Evolutionary conservation across 1,140 invertebrate species (phyloP).

Genomic region (Drosophila navojoa): DNA sequence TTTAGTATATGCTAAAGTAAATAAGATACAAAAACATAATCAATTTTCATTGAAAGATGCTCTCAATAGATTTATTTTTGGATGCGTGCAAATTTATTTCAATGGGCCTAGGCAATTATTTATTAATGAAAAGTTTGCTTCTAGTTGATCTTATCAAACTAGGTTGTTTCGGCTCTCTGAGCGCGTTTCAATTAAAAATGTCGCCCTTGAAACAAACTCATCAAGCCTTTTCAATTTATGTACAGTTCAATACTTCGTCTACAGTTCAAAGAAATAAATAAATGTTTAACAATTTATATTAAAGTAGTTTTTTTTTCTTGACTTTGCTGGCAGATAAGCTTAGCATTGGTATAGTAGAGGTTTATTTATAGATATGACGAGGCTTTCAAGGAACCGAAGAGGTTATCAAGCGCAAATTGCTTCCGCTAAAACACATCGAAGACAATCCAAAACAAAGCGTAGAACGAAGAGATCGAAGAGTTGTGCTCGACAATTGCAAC

Average conservation of each 20-base stretch:
- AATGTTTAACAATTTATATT: conserved; percentile 28
- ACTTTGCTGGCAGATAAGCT: conserved; percentile 47
- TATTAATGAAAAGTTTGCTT: conserved; percentile 44
- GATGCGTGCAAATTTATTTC: conserved; percentile 71
- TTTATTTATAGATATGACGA: conserved; percentile 75
- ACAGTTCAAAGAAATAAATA: conserved; percentile 35
- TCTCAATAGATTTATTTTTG: conserved; percentile 67
- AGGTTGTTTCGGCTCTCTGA: conserved; percentile 39
- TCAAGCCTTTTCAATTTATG: conserved; percentile 35
- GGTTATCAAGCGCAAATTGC: conserved; percentile 68
- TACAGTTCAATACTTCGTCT: conserved; percentile 48
- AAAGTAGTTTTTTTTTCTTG: too few relatives aligned
- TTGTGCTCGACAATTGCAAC: conserved; percentile 24
- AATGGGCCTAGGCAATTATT: conserved; percentile 46
- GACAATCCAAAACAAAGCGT: conserved; percentile 39
- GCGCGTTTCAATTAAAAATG: conserved; percentile 70
- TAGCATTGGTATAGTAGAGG: conserved; percentile 34
- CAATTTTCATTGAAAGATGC: conserved; percentile 53
- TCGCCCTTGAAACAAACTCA: conserved; percentile 65
- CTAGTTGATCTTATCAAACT: conserved; percentile 71
- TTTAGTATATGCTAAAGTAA: neutral
- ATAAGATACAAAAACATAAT: conserved; percentile 4
- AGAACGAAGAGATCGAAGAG: conserved; percentile 10
- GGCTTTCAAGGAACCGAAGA: conserved; percentile 39
- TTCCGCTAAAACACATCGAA: conserved; percentile 55